These are phyloP conservation scores for Atta cephalotes DNA, from an alignment of 1,140 invertebrate genomes.

Conservation along the genomic window DNA sequence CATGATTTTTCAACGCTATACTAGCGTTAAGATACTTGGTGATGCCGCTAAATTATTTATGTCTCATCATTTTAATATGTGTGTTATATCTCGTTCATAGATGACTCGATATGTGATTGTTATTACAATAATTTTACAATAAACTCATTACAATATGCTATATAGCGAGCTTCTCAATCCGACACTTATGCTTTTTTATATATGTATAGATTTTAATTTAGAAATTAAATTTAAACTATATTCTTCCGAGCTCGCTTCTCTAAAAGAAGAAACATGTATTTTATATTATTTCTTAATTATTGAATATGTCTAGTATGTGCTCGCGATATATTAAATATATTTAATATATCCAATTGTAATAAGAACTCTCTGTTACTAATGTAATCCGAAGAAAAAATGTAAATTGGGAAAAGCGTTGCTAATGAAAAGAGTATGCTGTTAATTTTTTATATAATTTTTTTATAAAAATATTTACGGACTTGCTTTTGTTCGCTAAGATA, in stretches of 20 bases:
- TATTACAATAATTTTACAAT: constrained; percentile 86
- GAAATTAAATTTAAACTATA: constrained; percentile 62
- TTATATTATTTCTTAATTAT: constrained; percentile 69
- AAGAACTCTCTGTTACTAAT: constrained; percentile 34
- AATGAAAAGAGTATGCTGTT: constrained; percentile 71
- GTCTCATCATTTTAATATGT: constrained; percentile 84
- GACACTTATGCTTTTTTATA: constrained; percentile 71
- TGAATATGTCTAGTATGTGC: constrained; percentile 42
- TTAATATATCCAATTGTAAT: constrained; percentile 50
- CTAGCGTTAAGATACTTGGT: constrained; percentile 82
- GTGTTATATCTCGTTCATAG: constrained; percentile 86
- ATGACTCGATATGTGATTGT: constrained; percentile 87
- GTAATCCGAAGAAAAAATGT: constrained; percentile 8
- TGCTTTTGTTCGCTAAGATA: constrained; percentile 1
- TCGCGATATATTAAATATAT: constrained; percentile 42
- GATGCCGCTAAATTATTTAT: constrained; percentile 87
- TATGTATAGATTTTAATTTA: constrained; percentile 67
- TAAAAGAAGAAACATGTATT: constrained; percentile 56
- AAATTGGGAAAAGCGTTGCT: constrained; percentile 19
- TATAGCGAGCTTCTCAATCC: constrained; percentile 69
- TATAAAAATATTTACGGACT: constrained; percentile 24
- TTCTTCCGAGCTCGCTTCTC: constrained; percentile 68
- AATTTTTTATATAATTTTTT: constrained; percentile 62
- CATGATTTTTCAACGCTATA: constrained; percentile 85
- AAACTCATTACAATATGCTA: constrained; percentile 82